Conservation (phyloP, 2,113 vertebrate species). For the Nesogale talazaci region DNA sequence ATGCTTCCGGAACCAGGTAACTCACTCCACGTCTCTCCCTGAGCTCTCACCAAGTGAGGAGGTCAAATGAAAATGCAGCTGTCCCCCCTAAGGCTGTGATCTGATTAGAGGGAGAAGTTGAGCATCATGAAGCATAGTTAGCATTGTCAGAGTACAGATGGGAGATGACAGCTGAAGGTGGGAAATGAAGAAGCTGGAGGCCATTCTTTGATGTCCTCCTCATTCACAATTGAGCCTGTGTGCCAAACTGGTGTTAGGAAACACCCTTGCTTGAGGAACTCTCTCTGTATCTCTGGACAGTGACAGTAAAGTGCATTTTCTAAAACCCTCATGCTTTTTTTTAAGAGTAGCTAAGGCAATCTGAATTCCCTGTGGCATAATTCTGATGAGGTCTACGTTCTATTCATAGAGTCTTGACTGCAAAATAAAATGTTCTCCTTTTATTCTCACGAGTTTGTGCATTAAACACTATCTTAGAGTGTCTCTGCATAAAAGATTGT, state of each 20-base stretch:
- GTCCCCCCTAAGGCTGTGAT: background rate
- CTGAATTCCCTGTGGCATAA: conserved; percentile 4
- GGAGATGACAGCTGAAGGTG: background rate
- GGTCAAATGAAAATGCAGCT: background rate
- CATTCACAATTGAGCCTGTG: background rate
- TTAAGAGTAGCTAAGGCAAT: conserved; percentile 40
- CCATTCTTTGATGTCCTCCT: background rate
- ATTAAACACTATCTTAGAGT: background rate
- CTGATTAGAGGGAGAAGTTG: background rate
- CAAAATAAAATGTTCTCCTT: background rate
- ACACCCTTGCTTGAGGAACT: background rate
- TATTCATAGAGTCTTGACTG: conserved; percentile 20
- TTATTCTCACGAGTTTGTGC: background rate
- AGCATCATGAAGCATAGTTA: background rate
- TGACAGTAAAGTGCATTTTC: conserved; percentile 1
- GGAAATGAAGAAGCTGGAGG: background rate
- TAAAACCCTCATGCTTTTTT: background rate
- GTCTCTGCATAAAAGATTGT: background rate
- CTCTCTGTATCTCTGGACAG: background rate
- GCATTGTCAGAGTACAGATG: background rate
- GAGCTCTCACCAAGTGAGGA: background rate
- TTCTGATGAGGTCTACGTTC: background rate
- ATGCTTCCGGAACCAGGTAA: background rate
- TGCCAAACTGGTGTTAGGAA: background rate
- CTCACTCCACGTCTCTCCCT: background rate